Base-by-base conservation (phyloP, 2,888 invertebrate species). In the Microplitis deprimator region DNA sequence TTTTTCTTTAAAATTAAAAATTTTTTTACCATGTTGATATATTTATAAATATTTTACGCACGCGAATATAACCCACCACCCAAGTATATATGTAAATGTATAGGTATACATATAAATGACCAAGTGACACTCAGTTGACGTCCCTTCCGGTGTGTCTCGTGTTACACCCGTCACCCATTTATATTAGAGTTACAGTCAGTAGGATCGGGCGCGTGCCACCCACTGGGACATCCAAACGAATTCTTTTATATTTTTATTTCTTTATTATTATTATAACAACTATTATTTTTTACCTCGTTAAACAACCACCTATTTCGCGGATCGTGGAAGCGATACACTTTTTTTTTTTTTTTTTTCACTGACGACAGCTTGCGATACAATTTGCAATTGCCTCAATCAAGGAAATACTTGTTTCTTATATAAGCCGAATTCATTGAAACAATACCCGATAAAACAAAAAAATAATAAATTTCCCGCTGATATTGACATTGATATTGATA, bases 131-230 rank as follows among this genome's bases (percentile, higher is more conserved):
- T 87, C 86, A 86, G 84, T 83, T 86, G 86, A 87, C 86, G 87
- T 87, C 86, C 86, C 84, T 89, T 89, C 89, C 89, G 88, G 88
- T 87, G 84, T 85, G 88, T 87, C 88, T 89, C 86, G 86, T 87
- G 86, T 89, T 89, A 88, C 87, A 77, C 83, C 79, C 83, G 83
- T 83, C 87, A 87, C 86, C 85, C 86, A 84, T 87, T 87, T 87
- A 85, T 87, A 89, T 89, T 88, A 85, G 87, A 88, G 86, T 88
- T 87, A 87, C 86, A 85, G 86, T 85, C 10, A 50, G 50, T 50
- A 50, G 50, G 5, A 87, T 84, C 82, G 83, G 87, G 87, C 89
- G 87, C 89, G 89, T 89, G 89, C 89, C 89, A 82, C 81, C 82
- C 81, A 80, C 82, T 78, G 75, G 39, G 71, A 79, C 70, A 79